Conservation (phyloP, 2,797 vertebrate genomes). For the Crenichthys baileyi region DNA sequence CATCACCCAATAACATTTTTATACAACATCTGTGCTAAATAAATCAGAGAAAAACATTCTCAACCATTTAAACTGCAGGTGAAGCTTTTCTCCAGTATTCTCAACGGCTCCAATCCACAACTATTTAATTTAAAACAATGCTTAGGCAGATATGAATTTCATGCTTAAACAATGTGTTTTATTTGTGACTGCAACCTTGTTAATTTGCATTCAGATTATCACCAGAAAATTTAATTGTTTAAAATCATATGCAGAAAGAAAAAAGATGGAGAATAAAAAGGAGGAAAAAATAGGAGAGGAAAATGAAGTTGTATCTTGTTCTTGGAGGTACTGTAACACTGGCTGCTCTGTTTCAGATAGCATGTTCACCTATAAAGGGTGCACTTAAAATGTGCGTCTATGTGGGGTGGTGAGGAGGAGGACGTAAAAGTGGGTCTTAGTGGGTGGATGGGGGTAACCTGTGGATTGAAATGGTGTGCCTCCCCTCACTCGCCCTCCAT, state of each 20-base stretch:
- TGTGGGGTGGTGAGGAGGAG: conserved; percentile 51
- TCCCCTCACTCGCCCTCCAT: conserved; percentile 64
- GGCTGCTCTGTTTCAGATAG: conserved; percentile 73
- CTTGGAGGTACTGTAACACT: conserved; percentile 67
- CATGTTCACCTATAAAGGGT: conserved; percentile 82
- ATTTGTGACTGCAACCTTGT: not conserved
- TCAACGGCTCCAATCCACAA: not conserved
- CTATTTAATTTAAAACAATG: not conserved
- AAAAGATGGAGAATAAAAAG: conserved; percentile 19
- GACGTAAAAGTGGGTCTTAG: conserved; percentile 50
- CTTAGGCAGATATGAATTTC: not conserved
- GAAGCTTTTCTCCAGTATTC: not conserved
- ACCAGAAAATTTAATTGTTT: not conserved
- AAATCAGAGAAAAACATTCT: not conserved
- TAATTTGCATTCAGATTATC: not conserved
- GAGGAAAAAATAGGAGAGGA: conserved; percentile 20
- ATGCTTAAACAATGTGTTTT: not conserved
- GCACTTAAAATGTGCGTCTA: conserved; percentile 74
- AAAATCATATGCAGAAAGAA: conserved; percentile 8
- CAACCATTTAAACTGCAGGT: not conserved
- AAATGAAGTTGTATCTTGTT: conserved; percentile 43
- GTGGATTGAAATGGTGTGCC: conserved; percentile 80
- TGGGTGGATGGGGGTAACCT: conserved; percentile 67
- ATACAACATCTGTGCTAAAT: not conserved
- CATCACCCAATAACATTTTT: not conserved